Percentiles rank a stretch among this genome's conserved stretches.
phyloP scores from a whole-genome alignment of 2,888 invertebrate genomes.

The Resseliella maxima region DNA sequence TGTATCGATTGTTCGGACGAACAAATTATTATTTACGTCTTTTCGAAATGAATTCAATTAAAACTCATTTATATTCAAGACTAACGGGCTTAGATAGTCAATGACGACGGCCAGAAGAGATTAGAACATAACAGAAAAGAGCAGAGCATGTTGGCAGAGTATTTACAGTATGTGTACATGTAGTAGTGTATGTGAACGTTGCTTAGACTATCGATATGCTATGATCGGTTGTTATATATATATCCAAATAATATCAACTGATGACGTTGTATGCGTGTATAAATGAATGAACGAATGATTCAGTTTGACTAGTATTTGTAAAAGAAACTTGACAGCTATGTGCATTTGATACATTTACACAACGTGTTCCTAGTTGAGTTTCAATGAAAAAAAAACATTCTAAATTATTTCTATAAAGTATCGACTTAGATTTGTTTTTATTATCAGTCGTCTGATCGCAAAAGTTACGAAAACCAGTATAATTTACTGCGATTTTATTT shows the following conservation, averaged over 20 bases:
- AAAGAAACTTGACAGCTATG: conserved; percentile 44
- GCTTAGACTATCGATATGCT: background rate
- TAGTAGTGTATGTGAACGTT: background rate
- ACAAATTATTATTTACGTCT: conserved; percentile 21
- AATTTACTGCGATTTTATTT: background rate
- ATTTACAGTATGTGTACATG: background rate
- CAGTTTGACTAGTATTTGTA: background rate
- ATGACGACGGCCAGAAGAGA: conserved; percentile 15
- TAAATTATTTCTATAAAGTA: background rate
- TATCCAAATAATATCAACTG: background rate
- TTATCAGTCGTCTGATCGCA: background rate
- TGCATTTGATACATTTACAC: background rate
- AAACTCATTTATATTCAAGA: conserved; percentile 31
- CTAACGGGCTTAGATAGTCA: conserved; percentile 3
- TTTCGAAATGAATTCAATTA: conserved; percentile 43
- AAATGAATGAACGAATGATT: background rate
- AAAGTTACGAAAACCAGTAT: background rate
- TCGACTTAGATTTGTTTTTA: conserved; percentile 11
- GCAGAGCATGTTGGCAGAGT: background rate
- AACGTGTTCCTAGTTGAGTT: conserved; percentile 18
- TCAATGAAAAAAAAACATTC: conserved; percentile 38
- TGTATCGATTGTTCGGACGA: background rate
- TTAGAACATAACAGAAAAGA: background rate
- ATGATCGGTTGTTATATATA: background rate
- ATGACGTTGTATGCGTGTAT: background rate